Conservation (phyloP, 2,888 invertebrate species). For the Diarsia mendica region DNA sequence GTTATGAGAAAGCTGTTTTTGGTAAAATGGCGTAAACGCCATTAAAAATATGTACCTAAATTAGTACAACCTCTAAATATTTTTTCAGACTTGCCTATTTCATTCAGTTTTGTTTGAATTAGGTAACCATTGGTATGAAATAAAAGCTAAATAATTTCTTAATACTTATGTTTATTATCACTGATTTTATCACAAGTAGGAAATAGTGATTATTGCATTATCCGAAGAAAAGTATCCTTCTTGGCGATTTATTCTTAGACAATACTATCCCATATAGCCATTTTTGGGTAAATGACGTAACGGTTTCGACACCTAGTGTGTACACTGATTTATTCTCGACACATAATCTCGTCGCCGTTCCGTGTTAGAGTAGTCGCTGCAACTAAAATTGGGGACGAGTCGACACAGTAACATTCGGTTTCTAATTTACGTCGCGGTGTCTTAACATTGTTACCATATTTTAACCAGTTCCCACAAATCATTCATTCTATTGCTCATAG, state of each 20-base stretch:
- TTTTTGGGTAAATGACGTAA: too few species aligned
- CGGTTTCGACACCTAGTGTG: too few species aligned
- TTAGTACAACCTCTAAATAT: not conserved
- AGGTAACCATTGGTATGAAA: not conserved
- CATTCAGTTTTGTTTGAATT: not conserved
- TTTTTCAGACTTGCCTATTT: not conserved
- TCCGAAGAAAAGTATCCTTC: not conserved
- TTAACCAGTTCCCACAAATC: too few species aligned
- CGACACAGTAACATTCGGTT: too few species aligned
- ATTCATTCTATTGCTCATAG: too few species aligned
- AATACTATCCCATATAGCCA: too few species aligned
- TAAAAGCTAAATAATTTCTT: not conserved
- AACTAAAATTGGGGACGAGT: too few species aligned
- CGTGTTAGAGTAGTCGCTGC: too few species aligned
- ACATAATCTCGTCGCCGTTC: too few species aligned
- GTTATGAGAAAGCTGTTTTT: conserved; percentile 5
- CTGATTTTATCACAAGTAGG: conserved; percentile 10
- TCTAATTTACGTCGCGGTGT: too few species aligned
- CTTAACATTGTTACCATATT: too few species aligned
- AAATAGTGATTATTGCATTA: not conserved
- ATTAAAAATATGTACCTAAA: not conserved
- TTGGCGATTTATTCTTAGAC: not conserved
- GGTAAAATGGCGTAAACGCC: not conserved
- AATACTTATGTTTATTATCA: conserved; percentile 2
- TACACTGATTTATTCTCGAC: too few species aligned